These are phyloP conservation scores for Acridotheres tristis DNA, from an alignment of 2,797 vertebrate genomes.

Conservation along the genomic window DNA sequence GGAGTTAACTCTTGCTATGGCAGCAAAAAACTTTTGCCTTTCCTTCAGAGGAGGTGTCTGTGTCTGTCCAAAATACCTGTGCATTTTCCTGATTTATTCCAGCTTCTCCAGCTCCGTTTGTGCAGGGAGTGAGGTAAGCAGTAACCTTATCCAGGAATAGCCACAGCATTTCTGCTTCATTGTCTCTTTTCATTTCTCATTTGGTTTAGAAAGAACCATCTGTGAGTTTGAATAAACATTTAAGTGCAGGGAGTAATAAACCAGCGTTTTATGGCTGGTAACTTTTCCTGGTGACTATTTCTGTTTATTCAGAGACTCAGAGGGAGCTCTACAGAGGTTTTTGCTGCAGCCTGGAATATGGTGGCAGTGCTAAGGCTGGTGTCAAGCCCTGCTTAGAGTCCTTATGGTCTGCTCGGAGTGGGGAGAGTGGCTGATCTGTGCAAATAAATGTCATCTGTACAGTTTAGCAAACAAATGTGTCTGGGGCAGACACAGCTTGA, in stretches of 20 bases:
- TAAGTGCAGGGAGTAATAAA: neutral
- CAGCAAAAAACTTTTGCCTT: neutral
- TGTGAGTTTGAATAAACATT: neutral
- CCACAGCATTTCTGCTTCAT: neutral
- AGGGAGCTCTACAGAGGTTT: neutral
- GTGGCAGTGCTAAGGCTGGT: neutral
- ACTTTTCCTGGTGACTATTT: neutral
- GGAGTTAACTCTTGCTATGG: constrained; percentile 2
- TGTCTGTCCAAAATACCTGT: neutral
- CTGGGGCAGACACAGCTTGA: neutral
- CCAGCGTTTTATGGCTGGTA: neutral
- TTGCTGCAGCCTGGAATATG: neutral
- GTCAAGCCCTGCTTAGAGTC: neutral
- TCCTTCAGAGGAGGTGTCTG: neutral
- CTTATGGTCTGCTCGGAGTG: neutral
- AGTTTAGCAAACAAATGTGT: neutral
- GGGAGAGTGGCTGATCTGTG: neutral
- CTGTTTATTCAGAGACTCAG: neutral
- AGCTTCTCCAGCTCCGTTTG: neutral
- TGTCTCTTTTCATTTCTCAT: neutral
- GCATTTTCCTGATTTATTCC: neutral
- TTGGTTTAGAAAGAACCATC: neutral
- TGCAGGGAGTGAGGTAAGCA: neutral
- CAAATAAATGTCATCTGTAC: neutral
- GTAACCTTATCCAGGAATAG: neutral